Percentiles rank a stretch among this genome's conserved stretches.
These are phyloP conservation scores for Chaetops frenatus DNA, from an alignment of 2,113 vertebrate species.

Conservation along the genomic window DNA sequence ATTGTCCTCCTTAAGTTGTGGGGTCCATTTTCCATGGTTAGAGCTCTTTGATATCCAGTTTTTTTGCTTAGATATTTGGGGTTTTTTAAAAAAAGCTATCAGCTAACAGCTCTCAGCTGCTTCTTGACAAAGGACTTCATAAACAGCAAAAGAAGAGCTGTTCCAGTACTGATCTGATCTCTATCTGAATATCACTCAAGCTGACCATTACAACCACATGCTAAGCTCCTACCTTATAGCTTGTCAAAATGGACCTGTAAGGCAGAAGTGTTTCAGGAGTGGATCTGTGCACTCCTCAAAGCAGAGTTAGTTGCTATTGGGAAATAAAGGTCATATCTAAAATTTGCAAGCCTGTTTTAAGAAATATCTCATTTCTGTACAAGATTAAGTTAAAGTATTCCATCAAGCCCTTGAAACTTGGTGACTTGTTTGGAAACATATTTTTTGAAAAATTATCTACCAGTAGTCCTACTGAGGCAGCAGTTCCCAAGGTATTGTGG, in stretches of 20 bases:
- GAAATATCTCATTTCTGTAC: not conserved
- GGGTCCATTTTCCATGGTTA: not conserved
- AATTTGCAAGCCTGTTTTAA: not conserved
- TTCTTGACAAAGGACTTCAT: not conserved
- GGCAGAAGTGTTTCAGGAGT: not conserved
- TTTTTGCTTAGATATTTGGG: not conserved
- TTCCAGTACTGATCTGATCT: not conserved
- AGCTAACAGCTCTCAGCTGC: not conserved
- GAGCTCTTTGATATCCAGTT: not conserved
- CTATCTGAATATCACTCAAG: not conserved
- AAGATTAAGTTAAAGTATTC: not conserved
- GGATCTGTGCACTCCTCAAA: not conserved
- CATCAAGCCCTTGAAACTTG: not conserved
- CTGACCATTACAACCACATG: not conserved
- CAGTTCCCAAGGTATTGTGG: not conserved
- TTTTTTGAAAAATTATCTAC: not conserved
- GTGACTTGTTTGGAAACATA: not conserved
- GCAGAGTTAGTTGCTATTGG: not conserved
- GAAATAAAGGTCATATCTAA: fast-evolving
- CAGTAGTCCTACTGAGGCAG: not conserved
- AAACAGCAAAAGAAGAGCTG: not conserved
- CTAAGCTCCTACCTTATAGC: not conserved
- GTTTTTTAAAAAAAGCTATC: not conserved
- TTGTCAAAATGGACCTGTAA: not conserved
- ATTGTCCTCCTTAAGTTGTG: not conserved